Percentiles rank a stretch among this genome's conserved stretches.
phyloP scores from a whole-genome alignment of 2,888 invertebrate species.

The Ennomos erosarius region DNA sequence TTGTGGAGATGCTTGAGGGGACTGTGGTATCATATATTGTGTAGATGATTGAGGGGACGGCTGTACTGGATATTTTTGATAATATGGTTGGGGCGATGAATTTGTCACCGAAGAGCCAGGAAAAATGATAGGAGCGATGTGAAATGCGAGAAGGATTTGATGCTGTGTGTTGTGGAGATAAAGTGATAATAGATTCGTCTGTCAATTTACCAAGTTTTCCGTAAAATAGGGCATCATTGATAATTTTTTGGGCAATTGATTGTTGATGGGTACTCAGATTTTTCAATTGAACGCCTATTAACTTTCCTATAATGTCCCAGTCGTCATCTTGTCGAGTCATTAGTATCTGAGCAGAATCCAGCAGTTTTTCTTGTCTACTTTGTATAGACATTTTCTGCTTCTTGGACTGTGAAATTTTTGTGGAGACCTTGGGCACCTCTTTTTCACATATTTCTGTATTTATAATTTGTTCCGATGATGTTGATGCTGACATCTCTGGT shows the following conservation, averaged over 20 bases:
- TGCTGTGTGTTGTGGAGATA: slow-evolving; percentile 5
- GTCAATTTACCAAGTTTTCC: slow-evolving; percentile 30
- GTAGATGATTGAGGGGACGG: slow-evolving; percentile 5
- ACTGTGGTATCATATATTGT: slow-evolving; percentile 3
- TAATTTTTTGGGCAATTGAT: slow-evolving; percentile 33
- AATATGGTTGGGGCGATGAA: too few species aligned
- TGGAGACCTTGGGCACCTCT: background rate
- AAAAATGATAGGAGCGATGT: slow-evolving; percentile 2
- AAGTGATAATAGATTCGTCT: slow-evolving; percentile 8
- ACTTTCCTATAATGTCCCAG: slow-evolving; percentile 25
- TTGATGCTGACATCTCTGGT: slow-evolving; percentile 9
- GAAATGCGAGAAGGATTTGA: slow-evolving; percentile 1
- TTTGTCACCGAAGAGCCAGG: background rate
- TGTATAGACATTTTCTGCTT: slow-evolving; percentile 1
- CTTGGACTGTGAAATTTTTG: slow-evolving; percentile 4
- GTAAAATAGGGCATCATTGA: slow-evolving; percentile 34
- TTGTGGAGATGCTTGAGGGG: too few species aligned
- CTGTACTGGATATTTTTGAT: background rate
- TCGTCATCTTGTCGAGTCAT: slow-evolving; percentile 2
- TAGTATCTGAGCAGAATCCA: too few species aligned
- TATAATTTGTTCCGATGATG: slow-evolving; percentile 6
- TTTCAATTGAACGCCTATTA: slow-evolving; percentile 30
- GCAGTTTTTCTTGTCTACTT: too few species aligned
- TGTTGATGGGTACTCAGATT: slow-evolving; percentile 26
- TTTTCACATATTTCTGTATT: slow-evolving; percentile 9